These are phyloP conservation scores for Helogale parvula DNA, from an alignment of 2,113 vertebrate genomes.

Conservation along the genomic window DNA sequence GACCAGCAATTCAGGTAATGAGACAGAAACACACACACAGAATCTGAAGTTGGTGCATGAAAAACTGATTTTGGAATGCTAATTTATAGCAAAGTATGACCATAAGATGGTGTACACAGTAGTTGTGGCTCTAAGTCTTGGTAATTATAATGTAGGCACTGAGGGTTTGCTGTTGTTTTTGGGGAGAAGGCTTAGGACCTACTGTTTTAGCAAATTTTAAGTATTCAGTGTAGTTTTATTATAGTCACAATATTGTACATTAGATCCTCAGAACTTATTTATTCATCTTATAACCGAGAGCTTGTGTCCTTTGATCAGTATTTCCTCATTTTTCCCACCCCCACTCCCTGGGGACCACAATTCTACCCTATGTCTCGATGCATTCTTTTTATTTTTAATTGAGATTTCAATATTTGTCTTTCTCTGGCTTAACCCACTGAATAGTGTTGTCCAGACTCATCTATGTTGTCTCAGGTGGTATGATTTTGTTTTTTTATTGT, in stretches of 20 bases:
- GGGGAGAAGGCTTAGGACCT: background rate
- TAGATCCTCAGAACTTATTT: background rate
- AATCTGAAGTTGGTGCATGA: background rate
- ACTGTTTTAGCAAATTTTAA: background rate
- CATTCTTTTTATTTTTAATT: background rate
- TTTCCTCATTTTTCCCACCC: background rate
- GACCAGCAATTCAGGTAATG: constrained; percentile 94
- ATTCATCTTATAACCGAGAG: background rate
- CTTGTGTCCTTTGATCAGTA: background rate
- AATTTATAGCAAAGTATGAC: background rate
- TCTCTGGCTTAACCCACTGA: background rate
- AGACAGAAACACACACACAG: background rate
- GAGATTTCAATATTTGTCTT: background rate
- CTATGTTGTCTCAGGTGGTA: background rate
- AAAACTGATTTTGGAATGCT: background rate
- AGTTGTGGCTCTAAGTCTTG: background rate
- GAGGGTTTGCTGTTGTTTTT: background rate
- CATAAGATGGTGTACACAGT: background rate
- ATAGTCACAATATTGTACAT: background rate
- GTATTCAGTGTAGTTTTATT: background rate
- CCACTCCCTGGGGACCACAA: background rate
- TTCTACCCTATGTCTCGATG: background rate
- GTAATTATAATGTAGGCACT: background rate
- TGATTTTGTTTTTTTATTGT: background rate
- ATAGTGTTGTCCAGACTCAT: background rate